Conservation (phyloP, 1,140 invertebrate genomes). For the Gonioctena quinquepunctata region DNA sequence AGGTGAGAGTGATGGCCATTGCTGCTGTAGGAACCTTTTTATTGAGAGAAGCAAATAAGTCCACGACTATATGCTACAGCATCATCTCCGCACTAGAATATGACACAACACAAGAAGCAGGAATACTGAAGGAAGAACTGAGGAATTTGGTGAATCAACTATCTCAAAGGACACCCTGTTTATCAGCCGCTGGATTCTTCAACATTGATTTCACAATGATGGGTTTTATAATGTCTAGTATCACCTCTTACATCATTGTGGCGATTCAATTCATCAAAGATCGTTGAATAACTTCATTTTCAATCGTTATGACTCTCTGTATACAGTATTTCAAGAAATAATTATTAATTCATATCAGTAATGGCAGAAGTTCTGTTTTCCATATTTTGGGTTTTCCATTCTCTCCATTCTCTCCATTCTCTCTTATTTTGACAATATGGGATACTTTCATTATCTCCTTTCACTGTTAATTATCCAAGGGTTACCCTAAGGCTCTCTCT, state of each 20-base stretch:
- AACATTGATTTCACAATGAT: slow-evolving; percentile 33
- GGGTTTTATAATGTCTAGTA: slow-evolving; percentile 31
- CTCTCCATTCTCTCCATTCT: no score
- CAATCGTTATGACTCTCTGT: no score
- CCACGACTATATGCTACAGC: not conserved
- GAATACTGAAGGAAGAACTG: not conserved
- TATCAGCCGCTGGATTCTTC: slow-evolving; percentile 39
- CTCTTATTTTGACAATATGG: no score
- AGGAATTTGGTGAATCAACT: not conserved
- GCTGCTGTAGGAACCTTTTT: not conserved
- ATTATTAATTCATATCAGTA: no score
- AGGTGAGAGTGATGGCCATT: not conserved
- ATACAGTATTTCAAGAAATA: no score
- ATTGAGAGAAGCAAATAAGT: not conserved
- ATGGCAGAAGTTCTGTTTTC: no score
- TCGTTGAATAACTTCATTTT: no score
- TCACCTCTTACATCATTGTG: slow-evolving; percentile 40
- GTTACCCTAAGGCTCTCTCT: no score
- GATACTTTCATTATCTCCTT: no score
- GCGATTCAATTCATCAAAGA: slow-evolving; percentile 30
- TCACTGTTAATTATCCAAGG: no score
- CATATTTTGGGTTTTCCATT: no score
- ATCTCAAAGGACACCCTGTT: slow-evolving; percentile 12
- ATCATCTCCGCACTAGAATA: not conserved
- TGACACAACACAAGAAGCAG: not conserved